phyloP scores from a whole-genome alignment of 2,888 invertebrate genomes.

The Agelastica alni region DNA sequence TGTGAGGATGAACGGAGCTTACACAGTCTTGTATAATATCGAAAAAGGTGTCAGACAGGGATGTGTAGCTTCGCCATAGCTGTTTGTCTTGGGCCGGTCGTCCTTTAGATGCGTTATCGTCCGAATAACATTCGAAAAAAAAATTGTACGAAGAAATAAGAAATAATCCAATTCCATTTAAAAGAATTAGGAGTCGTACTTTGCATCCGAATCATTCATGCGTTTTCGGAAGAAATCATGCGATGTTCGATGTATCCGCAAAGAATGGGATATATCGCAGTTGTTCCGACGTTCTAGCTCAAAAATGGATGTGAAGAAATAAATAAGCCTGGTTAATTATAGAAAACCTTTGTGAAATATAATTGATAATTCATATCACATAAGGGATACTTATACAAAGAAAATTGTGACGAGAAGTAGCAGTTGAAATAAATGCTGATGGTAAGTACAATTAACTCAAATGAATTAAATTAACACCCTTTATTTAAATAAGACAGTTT shows the following conservation, averaged over 20 bases:
- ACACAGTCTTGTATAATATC: too few species aligned
- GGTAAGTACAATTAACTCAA: conserved; percentile 14
- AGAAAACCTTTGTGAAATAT: conserved; percentile 14
- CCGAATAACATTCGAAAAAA: too few species aligned
- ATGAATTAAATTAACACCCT: not conserved
- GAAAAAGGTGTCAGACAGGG: too few species aligned
- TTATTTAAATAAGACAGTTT: not conserved
- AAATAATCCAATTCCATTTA: too few species aligned
- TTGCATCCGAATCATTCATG: too few species aligned
- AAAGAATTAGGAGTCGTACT: too few species aligned
- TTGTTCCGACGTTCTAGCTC: conserved; percentile 2
- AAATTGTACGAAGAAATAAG: too few species aligned
- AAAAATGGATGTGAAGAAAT: conserved; percentile 16
- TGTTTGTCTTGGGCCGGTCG: too few species aligned
- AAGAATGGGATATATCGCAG: conserved; percentile 16
- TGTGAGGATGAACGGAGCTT: too few species aligned
- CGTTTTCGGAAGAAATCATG: too few species aligned
- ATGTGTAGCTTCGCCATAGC: too few species aligned
- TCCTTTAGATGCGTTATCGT: too few species aligned
- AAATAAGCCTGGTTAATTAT: conserved; percentile 6
- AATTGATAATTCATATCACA: conserved; percentile 15
- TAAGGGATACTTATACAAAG: conserved; percentile 19
- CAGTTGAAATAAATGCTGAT: conserved; percentile 15
- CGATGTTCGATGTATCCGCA: conserved; percentile 10
- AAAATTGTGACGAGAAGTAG: conserved; percentile 21